Conservation (phyloP, 2,888 invertebrate genomes). For the Catocala sponsa region DNA sequence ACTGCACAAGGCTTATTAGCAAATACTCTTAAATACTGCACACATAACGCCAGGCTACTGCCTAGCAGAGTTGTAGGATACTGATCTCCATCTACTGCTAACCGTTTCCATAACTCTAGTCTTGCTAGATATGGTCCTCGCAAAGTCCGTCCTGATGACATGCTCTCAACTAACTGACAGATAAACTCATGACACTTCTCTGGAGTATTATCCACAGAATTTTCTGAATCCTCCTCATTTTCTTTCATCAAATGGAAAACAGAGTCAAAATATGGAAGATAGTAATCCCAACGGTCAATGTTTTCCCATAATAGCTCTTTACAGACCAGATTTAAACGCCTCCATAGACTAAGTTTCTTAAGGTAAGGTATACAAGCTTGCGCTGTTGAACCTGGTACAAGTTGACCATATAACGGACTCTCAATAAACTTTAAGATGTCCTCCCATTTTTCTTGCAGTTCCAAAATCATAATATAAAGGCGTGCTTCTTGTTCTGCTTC, state of each 20-base stretch:
- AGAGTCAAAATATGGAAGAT: conserved; percentile 91
- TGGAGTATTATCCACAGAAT: conserved; percentile 72
- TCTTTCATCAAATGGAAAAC: conserved; percentile 89
- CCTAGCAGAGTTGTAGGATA: conserved; percentile 86
- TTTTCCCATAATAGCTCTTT: conserved; percentile 92
- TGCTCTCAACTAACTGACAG: conserved; percentile 84
- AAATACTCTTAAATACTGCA: conserved; percentile 94
- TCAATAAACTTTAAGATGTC: conserved; percentile 94
- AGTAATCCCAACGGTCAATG: conserved; percentile 92
- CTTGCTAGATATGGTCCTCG: conserved; percentile 95
- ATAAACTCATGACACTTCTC: conserved; percentile 83
- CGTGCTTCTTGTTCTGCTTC: conserved; percentile 98
- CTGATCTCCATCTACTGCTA: conserved; percentile 83
- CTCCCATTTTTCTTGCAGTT: conserved; percentile 93
- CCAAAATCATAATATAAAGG: conserved; percentile 94
- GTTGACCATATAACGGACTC: conserved; percentile 91
- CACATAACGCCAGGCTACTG: conserved; percentile 90
- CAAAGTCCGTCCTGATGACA: conserved; percentile 81
- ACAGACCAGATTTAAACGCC: conserved; percentile 91
- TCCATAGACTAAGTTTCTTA: conserved; percentile 92
- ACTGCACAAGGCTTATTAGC: conserved; percentile 96
- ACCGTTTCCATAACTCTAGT: conserved; percentile 91
- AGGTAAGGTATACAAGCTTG: conserved; percentile 92
- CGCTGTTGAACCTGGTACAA: conserved; percentile 90
- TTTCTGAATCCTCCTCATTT: conserved; percentile 59